phyloP scores from a whole-genome alignment of 1,140 invertebrate species.

The Meloidogyne hapla region DNA sequence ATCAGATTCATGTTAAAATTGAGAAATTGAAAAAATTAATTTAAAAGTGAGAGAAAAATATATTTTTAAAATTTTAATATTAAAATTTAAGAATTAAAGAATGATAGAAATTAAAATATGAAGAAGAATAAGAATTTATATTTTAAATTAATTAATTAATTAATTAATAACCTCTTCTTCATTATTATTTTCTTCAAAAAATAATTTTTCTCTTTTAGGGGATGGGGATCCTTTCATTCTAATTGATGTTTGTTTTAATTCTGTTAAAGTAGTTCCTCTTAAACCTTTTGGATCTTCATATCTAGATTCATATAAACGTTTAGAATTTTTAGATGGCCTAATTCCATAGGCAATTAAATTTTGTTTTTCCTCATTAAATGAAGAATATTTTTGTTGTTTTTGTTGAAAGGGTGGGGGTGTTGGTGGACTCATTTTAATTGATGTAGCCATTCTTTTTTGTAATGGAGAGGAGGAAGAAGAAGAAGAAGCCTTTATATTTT shows the following conservation, averaged over 20 bases:
- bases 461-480: constrained; percentile 15
- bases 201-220: neutral
- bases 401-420: neutral
- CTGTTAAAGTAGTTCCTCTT: neutral
- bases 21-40: no score
- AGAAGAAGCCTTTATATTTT: constrained; percentile 1
- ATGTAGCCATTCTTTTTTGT: neutral
- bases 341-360: neutral
- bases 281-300: constrained; percentile 1
- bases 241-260: neutral
- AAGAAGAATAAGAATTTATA: no score
- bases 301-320: constrained; percentile 6
- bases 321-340: neutral
- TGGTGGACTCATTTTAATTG: neutral
- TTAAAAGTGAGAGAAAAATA: no score
- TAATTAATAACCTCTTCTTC: neutral
- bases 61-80: no score
- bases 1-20: no score
- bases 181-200: neutral
- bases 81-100: no score
- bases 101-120: no score
- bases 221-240: neutral
- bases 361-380: neutral
- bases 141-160: no score
- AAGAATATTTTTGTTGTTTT: neutral